Conservation (phyloP, 2,797 vertebrate species). For the Crotalus adamanteus region DNA sequence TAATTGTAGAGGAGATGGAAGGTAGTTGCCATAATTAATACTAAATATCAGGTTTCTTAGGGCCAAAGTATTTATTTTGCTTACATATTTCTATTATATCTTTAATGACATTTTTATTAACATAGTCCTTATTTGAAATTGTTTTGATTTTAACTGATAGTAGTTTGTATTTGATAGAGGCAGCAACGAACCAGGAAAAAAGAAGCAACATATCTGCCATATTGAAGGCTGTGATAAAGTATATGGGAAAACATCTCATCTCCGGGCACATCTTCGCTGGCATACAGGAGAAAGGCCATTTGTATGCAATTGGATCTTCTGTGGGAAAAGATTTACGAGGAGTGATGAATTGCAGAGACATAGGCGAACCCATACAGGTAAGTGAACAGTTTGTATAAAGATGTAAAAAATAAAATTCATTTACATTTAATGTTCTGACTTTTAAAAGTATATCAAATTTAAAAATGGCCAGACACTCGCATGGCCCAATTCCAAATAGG, state of each 20-base stretch:
- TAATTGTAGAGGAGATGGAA: conserved; percentile 97
- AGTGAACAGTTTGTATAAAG: not conserved
- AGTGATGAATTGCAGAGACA: conserved; percentile 97
- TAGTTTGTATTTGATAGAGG: conserved; percentile 74
- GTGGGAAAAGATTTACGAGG: conserved; percentile 95
- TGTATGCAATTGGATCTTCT: conserved; percentile 99
- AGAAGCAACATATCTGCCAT: conserved; percentile 98
- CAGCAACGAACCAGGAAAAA: conserved; percentile 93
- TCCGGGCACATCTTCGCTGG: conserved; percentile 97
- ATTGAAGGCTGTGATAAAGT: conserved; percentile 99
- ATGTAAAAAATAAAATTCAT: not conserved
- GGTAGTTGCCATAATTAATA: conserved; percentile 70
- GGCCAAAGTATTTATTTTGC: conserved; percentile 17
- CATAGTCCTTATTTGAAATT: conserved; percentile 28
- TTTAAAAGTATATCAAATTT: not conserved
- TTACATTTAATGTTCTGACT: not conserved
- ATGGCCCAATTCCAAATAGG: no score
- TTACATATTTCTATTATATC: not conserved
- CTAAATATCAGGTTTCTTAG: not conserved
- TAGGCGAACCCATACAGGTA: conserved; percentile 96
- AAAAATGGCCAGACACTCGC: not conserved
- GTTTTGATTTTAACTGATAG: conserved; percentile 34
- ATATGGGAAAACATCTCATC: conserved; percentile 97
- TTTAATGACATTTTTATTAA: conserved; percentile 24
- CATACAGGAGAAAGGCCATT: conserved; percentile 98